These are phyloP conservation scores for Dynastes hyllus DNA, from an alignment of 2,888 invertebrate species.

Conservation along the genomic window DNA sequence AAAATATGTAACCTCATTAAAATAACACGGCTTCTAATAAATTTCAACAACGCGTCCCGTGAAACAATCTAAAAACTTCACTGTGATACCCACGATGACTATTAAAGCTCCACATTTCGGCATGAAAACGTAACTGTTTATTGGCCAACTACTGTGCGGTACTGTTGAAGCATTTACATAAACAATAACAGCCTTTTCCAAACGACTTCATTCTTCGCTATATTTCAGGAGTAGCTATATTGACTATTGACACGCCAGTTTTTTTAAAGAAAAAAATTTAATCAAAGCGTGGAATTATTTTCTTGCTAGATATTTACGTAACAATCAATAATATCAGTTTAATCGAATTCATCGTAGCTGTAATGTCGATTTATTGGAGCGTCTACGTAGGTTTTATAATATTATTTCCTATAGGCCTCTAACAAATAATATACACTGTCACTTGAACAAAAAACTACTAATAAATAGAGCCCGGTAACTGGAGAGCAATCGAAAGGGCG, in stretches of 20 bases:
- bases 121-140: conserved; percentile 5
- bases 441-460: too few relatives aligned
- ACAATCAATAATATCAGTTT: too few relatives aligned
- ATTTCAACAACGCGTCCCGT: conserved; percentile 26
- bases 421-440: too few relatives aligned
- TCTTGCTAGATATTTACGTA: too few relatives aligned
- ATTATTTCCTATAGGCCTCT: too few relatives aligned
- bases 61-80: conserved; percentile 40
- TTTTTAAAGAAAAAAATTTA: not conserved
- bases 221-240: not conserved
- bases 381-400: too few relatives aligned
- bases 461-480: too few relatives aligned
- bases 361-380: too few relatives aligned
- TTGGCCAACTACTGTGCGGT: conserved; percentile 29
- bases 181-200: conserved; percentile 18
- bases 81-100: conserved; percentile 27
- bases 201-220: conserved; percentile 7
- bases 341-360: too few relatives aligned
- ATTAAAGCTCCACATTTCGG: conserved; percentile 30
- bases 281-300: too few relatives aligned
- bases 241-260: conserved; percentile 20
- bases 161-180: conserved; percentile 37
- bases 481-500: too few relatives aligned
- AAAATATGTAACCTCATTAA: conserved; percentile 23
- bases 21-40: conserved; percentile 17